Base-by-base conservation (phyloP, 2,888 invertebrate genomes). In the Diarsia mendica region DNA sequence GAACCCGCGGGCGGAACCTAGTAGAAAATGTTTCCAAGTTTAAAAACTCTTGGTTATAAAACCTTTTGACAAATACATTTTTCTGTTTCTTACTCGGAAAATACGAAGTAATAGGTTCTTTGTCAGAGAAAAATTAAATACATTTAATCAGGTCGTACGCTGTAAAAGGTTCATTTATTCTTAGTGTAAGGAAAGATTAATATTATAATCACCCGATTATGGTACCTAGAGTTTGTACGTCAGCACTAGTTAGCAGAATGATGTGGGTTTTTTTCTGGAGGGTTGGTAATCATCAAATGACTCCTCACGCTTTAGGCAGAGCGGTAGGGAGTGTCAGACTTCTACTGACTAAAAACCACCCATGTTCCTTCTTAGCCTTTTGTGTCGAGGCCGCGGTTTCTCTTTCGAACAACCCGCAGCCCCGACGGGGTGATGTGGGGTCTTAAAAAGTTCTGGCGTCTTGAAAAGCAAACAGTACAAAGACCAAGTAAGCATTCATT, bases 161-260 rank as follows among this genome's bases (percentile, higher is more conserved):
- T 44, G 18, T 76, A 44, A 77, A 67, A 63, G 48, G n/a, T 15
- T 53, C n/a, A 77, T 61, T 67, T 76, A 61, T 46, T 28, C 60
- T 76, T 66, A 51, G 9, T 53, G 39, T 48, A 39, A 33, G 13
- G 46, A 53, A 67, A 48, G 2, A 33, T 33, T 33, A 33, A 23
- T n/a, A n/a, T n/a, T n/a, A n/a, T n/a, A n/a, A n/a, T n/a, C n/a
- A n/a, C n/a, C n/a, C n/a, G n/a, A n/a, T n/a, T n/a, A n/a, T n/a
- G n/a, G n/a, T n/a, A n/a, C 10, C 33, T 11, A 60, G 9, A 44
- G 20, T 51, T 64, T 44, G 11, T 39, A 44, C 6, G 1, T 63
- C 15, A 49, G 11, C n/a, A n/a, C n/a, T n/a, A n/a, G n/a, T n/a
- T n/a, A n/a, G n/a, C n/a, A n/a, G n/a, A n/a, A n/a, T n/a, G n/a